These are phyloP conservation scores for Lagria hirta DNA, from an alignment of 2,888 invertebrate species.

Conservation along the genomic window DNA sequence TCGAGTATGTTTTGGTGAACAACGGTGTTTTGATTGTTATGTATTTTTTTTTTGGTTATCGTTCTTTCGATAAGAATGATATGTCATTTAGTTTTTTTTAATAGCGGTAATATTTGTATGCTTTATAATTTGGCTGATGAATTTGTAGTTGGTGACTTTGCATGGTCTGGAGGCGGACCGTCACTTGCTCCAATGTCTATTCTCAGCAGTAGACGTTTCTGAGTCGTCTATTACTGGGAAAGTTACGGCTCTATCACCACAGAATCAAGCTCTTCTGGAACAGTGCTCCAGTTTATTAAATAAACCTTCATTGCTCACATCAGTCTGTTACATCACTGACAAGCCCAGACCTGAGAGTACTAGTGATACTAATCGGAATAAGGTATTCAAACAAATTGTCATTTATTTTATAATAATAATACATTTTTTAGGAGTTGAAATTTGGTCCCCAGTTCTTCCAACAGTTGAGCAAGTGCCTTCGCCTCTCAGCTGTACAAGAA, in stretches of 20 bases:
- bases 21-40: slow-evolving; percentile 49
- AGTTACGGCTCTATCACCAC: slow-evolving; percentile 59
- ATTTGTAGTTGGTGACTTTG: slow-evolving; percentile 76
- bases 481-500: slow-evolving; percentile 87
- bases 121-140: slow-evolving; percentile 96
- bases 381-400: too few relatives aligned
- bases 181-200: slow-evolving; percentile 92
- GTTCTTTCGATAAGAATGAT: slow-evolving; percentile 29
- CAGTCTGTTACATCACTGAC: slow-evolving; percentile 86
- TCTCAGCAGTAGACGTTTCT: slow-evolving; percentile 84
- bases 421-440: slow-evolving; percentile 69
- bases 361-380: too few relatives aligned
- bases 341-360: too few relatives aligned
- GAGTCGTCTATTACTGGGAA: slow-evolving; percentile 63
- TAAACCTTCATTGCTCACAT: slow-evolving; percentile 84
- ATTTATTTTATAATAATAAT: too few relatives aligned
- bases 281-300: slow-evolving; percentile 77
- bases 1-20: slow-evolving; percentile 39
- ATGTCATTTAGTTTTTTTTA: slow-evolving; percentile 41
- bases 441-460: slow-evolving; percentile 78
- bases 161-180: slow-evolving; percentile 97
- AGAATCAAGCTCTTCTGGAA: slow-evolving; percentile 76
- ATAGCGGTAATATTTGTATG: slow-evolving; percentile 87
- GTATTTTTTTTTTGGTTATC: slow-evolving; percentile 35
- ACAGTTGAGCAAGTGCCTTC: slow-evolving; percentile 82